phyloP scores from a whole-genome alignment of 2,113 vertebrate species.

The Anthoscopus minutus region DNA sequence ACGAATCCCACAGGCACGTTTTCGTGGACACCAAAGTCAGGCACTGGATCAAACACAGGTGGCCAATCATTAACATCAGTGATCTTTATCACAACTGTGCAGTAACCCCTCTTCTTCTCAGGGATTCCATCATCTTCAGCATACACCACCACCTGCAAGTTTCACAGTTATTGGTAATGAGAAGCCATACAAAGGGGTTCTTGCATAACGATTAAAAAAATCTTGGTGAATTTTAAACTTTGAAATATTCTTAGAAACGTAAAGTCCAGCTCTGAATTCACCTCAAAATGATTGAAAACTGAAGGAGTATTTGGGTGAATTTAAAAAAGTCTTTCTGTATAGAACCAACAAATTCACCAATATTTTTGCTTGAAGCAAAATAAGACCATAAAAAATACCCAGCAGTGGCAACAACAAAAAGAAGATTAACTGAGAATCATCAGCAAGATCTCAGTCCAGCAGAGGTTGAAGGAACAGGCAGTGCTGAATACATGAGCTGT shows the following conservation, averaged over 20 bases:
- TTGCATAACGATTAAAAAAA: background rate
- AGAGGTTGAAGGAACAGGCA: background rate
- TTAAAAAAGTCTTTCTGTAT: background rate
- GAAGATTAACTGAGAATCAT: background rate
- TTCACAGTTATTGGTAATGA: background rate
- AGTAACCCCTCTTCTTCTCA: slow-evolving; percentile 59
- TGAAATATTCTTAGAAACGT: background rate
- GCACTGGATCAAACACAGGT: slow-evolving; percentile 42
- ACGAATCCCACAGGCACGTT: slow-evolving; percentile 2
- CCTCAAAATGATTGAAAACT: background rate
- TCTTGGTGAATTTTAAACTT: background rate
- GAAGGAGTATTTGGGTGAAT: background rate
- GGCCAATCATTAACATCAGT: slow-evolving; percentile 55
- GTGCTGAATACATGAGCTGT: background rate
- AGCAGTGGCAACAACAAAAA: background rate
- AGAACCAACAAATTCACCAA: background rate
- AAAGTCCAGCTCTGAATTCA: background rate
- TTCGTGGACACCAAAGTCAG: slow-evolving; percentile 33
- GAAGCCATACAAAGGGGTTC: background rate
- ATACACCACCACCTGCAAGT: slow-evolving; percentile 47
- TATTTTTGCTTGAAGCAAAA: background rate
- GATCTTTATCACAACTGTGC: slow-evolving; percentile 52
- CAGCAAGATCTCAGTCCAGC: background rate
- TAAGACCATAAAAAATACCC: background rate
- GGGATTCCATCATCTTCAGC: slow-evolving; percentile 60